Base-by-base conservation (phyloP, 2,797 vertebrate genomes). In the Hemitrygon akajei region DNA sequence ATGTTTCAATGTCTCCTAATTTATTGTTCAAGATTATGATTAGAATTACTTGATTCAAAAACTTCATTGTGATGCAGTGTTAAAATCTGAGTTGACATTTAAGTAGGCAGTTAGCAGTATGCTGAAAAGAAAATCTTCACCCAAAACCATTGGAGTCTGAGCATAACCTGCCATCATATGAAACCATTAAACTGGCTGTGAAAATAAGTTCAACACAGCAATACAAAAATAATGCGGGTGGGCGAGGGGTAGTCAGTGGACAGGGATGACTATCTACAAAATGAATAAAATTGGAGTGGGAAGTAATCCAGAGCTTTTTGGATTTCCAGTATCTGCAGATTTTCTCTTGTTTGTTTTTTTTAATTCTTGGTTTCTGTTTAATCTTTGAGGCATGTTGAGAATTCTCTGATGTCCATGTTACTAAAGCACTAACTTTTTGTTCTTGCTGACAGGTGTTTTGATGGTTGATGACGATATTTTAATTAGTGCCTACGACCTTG, bases 401-500 rank as follows among this genome's bases (percentile, higher is more conserved):
- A 89, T 22, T 93, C 16, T 75, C 4, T 20, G 34, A 75, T 93
- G 30, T 40, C 91, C 18, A 9, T 63, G 7, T 30, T 56, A 20
- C 7, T 69, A 25, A 58, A 73, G 37, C 34, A 71, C 34, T 34
- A 16, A 47, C 47, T 94, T 47, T 94, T 25, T 47, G 69, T n/a
- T n/a, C 77, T 89, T 12, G 56, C 11, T 84, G 95, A 84, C 95
- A 99, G 98, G 97, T 94, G 97, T 99, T 94, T 95, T 99, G 94
- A 98, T 99, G 98, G 96, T 99, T 95, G 98, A 99, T 95, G 98
- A 99, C 47, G 98, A 99, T 96, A 98, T 96, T 0, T 96, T 99
- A 30, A 94, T 99, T 96, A 99, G 98, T 10, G 97, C 97, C 95
- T 97, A 98, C 94, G 98, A 99, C 96, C 96, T 99, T 94, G 97